Percentiles rank a stretch among this genome's conserved stretches.
phyloP scores from a whole-genome alignment of 2,113 vertebrate genomes.

The Aspiorhynchus laticeps region DNA sequence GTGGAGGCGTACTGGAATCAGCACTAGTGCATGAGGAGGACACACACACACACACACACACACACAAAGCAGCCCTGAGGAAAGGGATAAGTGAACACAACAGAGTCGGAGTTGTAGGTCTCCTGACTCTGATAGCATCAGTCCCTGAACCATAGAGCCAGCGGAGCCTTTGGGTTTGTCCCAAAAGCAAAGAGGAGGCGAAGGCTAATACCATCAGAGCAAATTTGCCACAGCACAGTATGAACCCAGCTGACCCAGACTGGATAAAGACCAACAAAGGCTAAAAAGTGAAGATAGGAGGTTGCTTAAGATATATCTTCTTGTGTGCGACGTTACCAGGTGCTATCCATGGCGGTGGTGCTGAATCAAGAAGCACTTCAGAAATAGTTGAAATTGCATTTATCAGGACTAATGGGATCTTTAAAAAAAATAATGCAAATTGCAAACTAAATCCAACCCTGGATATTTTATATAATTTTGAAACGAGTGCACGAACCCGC shows the following conservation, averaged over 20 bases:
- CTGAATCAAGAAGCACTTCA: too few species aligned
- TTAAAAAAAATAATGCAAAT: too few species aligned
- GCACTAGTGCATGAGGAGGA: constrained; percentile 3
- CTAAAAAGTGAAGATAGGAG: constrained; percentile 16
- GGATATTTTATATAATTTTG: too few species aligned
- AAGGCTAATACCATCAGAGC: constrained; percentile 45
- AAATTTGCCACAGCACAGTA: constrained; percentile 5
- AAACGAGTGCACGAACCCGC: too few species aligned
- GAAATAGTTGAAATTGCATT: too few species aligned
- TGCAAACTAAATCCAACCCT: too few species aligned
- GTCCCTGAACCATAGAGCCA: constrained; percentile 20
- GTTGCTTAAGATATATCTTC: too few species aligned
- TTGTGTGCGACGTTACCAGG: too few species aligned
- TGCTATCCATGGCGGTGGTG: too few species aligned
- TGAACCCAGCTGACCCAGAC: constrained; percentile 30
- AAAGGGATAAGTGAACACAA: constrained; percentile 57
- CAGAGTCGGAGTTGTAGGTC: constrained; percentile 42
- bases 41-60: constrained; percentile 37
- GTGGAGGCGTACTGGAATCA: constrained; percentile 35
- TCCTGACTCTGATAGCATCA: constrained; percentile 51
- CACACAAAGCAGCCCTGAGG: constrained; percentile 41
- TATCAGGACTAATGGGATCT: too few species aligned
- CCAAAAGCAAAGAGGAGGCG: constrained; percentile 15
- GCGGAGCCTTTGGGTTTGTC: constrained; percentile 4
- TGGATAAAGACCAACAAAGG: constrained; percentile 21